These are phyloP conservation scores for Pipistrellus pygmaeus DNA, from an alignment of 2,797 vertebrate genomes.

Conservation along the genomic window DNA sequence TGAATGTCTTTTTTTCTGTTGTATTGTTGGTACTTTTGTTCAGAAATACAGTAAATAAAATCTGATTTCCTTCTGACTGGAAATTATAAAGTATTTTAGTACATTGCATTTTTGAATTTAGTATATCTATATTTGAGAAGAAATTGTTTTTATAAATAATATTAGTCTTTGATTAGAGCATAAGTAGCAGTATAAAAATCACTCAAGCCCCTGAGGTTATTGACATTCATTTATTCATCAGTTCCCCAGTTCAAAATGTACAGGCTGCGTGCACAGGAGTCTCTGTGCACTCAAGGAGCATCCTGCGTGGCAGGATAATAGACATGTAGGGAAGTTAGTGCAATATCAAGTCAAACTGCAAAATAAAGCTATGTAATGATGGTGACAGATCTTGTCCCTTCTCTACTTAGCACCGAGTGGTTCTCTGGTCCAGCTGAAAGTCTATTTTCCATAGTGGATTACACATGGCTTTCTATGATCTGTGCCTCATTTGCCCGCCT, in stretches of 20 bases:
- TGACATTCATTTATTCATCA: background rate
- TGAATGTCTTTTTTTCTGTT: background rate
- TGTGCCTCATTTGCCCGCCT: background rate
- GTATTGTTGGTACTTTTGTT: background rate
- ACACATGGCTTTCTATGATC: rapidly evolving
- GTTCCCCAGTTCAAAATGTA: background rate
- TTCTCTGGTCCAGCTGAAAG: background rate
- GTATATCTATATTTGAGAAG: background rate
- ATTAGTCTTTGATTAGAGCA: background rate
- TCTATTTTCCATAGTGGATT: background rate
- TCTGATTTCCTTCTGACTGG: background rate
- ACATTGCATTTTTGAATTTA: background rate
- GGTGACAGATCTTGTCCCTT: background rate
- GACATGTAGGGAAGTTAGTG: background rate
- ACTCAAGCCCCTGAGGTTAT: background rate
- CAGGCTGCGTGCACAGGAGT: background rate
- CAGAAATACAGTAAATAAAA: background rate
- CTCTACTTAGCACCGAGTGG: rapidly evolving
- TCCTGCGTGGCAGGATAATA: background rate
- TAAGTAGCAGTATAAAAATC: background rate
- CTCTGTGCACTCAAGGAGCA: background rate
- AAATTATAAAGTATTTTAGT: background rate
- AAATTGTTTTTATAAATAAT: background rate
- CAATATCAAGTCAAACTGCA: background rate
- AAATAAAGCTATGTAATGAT: background rate